A percentile compares a stretch with the other conserved stretches of the same genome.
These are phyloP conservation scores for Amphipoea lucens DNA, from an alignment of 2,888 invertebrate genomes.

Conservation along the genomic window DNA sequence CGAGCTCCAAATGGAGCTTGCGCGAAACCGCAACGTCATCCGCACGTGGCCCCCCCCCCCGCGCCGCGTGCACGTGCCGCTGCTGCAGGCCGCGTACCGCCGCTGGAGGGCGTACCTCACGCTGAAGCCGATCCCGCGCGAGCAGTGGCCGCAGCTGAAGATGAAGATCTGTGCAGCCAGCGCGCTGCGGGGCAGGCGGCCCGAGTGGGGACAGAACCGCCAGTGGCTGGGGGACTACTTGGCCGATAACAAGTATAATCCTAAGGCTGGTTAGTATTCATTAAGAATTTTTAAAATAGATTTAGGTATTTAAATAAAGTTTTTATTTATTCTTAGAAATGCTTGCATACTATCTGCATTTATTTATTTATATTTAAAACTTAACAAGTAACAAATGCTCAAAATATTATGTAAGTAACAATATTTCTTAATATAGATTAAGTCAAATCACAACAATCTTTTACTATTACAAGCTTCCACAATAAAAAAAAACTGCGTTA, in stretches of 20 bases:
- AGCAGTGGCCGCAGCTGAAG: constrained; percentile 96
- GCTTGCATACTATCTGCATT: no score
- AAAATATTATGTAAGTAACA: no score
- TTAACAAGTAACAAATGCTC: no score
- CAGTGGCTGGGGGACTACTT: constrained; percentile 86
- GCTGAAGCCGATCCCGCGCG: constrained; percentile 92
- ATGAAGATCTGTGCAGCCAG: constrained; percentile 86
- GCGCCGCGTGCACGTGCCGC: constrained; percentile 90
- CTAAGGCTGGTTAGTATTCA: constrained; percentile 75
- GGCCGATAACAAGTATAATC: constrained; percentile 79
- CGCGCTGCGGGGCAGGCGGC: constrained; percentile 77
- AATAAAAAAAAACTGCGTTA: no score
- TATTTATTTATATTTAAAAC: no score
- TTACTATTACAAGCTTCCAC: no score
- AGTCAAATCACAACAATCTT: no score
- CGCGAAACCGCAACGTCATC: constrained; percentile 74
- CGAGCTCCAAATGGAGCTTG: constrained; percentile 78
- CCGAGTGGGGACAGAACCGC: constrained; percentile 82
- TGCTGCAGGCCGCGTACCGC: constrained; percentile 90
- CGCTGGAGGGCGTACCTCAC: constrained; percentile 97
- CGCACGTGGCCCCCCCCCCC: constrained; percentile 97
- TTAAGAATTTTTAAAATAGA: no score
- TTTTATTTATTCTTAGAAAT: no score
- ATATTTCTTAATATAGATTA: no score
- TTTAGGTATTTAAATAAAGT: no score